A percentile compares a stretch with the other conserved stretches of the same genome.
Conservation (phyloP, 2,888 invertebrate genomes). For the Leptinotarsa juncta region DNA sequence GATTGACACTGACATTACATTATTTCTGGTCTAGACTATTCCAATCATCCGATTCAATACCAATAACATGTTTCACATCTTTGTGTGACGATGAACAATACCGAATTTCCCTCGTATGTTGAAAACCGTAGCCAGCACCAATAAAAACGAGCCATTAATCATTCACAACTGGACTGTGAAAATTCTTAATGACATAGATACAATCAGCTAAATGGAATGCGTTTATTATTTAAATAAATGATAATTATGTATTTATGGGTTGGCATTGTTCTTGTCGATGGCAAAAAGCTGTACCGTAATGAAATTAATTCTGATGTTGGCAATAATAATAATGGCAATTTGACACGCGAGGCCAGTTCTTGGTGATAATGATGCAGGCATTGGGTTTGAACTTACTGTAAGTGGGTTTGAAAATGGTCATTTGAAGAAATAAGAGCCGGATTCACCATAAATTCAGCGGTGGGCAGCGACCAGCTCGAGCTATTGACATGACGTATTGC, state of each 20-base stretch:
- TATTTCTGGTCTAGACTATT: too few relatives aligned
- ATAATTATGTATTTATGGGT: slow-evolving; percentile 52
- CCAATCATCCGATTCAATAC: too few relatives aligned
- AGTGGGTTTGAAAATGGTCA: slow-evolving; percentile 18
- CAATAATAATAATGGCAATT: slow-evolving; percentile 51
- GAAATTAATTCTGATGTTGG: slow-evolving; percentile 54
- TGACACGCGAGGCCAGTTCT: slow-evolving; percentile 45
- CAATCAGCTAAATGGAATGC: slow-evolving; percentile 47
- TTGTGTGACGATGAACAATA: background rate
- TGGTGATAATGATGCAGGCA: slow-evolving; percentile 27
- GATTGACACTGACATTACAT: too few relatives aligned
- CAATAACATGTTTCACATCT: too few relatives aligned
- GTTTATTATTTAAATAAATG: slow-evolving; percentile 54
- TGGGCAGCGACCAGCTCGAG: slow-evolving; percentile 9
- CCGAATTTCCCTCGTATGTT: background rate
- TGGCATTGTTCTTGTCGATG: slow-evolving; percentile 48
- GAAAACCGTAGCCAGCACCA: background rate
- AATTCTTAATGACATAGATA: slow-evolving; percentile 49
- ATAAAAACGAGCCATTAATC: slow-evolving; percentile 35
- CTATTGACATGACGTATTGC: slow-evolving; percentile 8
- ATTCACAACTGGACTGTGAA: slow-evolving; percentile 42
- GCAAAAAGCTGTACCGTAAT: slow-evolving; percentile 51
- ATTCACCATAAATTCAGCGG: slow-evolving; percentile 3
- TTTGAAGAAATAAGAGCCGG: slow-evolving; percentile 18
- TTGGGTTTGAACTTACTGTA: slow-evolving; percentile 21